Evolutionary conservation across 2,797 vertebrate genomes (phyloP).

Genomic region (Eulemur coronatus): DNA sequence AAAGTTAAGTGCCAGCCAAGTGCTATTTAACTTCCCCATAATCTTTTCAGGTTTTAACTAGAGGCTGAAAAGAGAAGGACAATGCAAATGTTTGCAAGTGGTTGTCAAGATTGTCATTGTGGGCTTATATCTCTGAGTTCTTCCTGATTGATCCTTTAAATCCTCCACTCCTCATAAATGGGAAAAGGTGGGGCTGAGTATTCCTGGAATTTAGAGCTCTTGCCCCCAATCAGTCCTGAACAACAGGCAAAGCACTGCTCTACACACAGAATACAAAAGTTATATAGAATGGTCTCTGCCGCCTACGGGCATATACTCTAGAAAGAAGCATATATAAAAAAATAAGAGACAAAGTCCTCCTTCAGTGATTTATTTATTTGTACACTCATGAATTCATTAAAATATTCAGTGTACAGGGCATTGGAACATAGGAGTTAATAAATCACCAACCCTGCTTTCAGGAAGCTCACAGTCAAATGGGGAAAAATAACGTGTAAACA

Average conservation of each 20-base stretch:
- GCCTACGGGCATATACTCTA: background rate
- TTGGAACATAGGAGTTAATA: background rate
- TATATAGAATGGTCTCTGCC: background rate
- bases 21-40: background rate
- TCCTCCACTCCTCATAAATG: background rate
- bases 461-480: background rate
- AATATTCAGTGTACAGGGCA: background rate
- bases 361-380: background rate
- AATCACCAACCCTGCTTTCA: background rate
- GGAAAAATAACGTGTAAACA: background rate
- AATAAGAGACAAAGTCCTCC: background rate
- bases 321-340: background rate
- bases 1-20: constrained; percentile 4
- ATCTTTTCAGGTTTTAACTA: constrained; percentile 46
- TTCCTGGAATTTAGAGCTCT: background rate
- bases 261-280: background rate
- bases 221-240: background rate
- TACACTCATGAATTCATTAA: background rate
- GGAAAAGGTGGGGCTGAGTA: background rate
- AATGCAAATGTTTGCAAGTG: background rate
- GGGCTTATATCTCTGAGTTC: background rate
- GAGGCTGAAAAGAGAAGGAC: background rate
- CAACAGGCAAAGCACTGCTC: background rate
- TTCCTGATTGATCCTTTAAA: background rate
- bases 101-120: background rate